Evolutionary conservation across 2,888 invertebrate genomes (phyloP), one percentile per base, ranked within the genome.

Genomic region (Penaeus monodon): DNA sequence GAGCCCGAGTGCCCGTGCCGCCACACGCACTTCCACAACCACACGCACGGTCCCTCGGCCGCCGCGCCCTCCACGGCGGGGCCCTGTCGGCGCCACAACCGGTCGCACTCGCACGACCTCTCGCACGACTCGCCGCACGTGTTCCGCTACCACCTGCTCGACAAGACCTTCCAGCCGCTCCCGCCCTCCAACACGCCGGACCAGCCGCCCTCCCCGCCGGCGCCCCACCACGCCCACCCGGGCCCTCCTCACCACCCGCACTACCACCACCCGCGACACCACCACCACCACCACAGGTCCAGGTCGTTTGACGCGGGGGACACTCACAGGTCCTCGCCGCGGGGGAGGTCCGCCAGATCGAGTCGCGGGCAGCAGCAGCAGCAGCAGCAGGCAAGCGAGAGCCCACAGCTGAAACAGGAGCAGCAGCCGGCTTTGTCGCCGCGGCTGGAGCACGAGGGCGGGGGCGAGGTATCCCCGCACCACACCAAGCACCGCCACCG

Each of bases 401-500:
- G 65, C 65, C 64, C 44, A 17, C 73, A 80, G 44, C 44, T 57
- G 66, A 88, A 86, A 4, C 57, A 57, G 68, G 44, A 66, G n/a
- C 64, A 70, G 33, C 82, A 64, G 29, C 73, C 65, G 33, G 33
- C 57, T 10, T 64, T 64, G 22, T 63, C 78, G 22, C 57, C 74
- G n/a, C 44, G 44, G 44, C 73, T 74, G 63, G 57, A 77, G 73
- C 65, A 84, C 38, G 79, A 65, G 65, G 73, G 68, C 33, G 49
- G n/a, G 27, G 65, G 57, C 38, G 57, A 33, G 49, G 77, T 79
- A 76, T 38, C 14, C 92, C 93, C 68, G 92, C 93, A 14, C 93
- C 93, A 73, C 94, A 94, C 91, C 93, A 94, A 83, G 93, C 94
- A 89, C 94, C 95, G 91, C 93, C 94, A 49, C 94, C 94, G 89